Evolutionary conservation across 2,113 vertebrate species (phyloP).

Genomic region (Cyanoramphus novaezelandiae): DNA sequence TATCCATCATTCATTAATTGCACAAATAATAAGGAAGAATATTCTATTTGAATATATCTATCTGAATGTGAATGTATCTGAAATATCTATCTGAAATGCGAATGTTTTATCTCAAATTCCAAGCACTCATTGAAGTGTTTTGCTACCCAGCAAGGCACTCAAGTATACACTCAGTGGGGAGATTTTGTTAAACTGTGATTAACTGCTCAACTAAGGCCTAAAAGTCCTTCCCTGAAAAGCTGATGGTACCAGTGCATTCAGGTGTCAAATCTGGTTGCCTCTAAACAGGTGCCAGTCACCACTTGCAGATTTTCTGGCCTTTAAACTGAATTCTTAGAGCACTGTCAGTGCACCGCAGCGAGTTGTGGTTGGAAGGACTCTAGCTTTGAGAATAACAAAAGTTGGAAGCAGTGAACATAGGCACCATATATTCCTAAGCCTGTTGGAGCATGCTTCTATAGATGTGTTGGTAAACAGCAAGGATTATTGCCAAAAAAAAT

Average conservation of each 20-base stretch:
- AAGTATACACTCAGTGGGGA: not conserved
- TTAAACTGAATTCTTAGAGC: not conserved
- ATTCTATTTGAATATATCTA: not conserved
- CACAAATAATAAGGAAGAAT: not conserved
- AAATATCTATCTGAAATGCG: not conserved
- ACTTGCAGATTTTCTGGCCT: not conserved
- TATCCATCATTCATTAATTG: not conserved
- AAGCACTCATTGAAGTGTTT: not conserved
- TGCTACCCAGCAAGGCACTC: not conserved
- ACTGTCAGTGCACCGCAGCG: not conserved
- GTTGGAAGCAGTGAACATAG: not conserved
- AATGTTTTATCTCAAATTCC: not conserved
- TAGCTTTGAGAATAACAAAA: constrained; percentile 20
- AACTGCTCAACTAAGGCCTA: not conserved
- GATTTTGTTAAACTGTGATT: not conserved
- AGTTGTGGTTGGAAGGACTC: not conserved
- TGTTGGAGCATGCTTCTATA: not conserved
- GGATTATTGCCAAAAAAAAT: not conserved
- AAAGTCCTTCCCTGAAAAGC: not conserved
- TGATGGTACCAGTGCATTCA: not conserved
- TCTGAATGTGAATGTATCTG: not conserved
- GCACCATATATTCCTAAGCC: not conserved
- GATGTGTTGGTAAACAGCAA: not conserved
- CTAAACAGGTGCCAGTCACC: not conserved
- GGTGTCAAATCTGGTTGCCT: not conserved